A percentile compares a stretch with the other conserved stretches of the same genome.
These are phyloP conservation scores for Dolichopus griseipennis DNA, from an alignment of 2,888 invertebrate genomes.

Conservation along the genomic window DNA sequence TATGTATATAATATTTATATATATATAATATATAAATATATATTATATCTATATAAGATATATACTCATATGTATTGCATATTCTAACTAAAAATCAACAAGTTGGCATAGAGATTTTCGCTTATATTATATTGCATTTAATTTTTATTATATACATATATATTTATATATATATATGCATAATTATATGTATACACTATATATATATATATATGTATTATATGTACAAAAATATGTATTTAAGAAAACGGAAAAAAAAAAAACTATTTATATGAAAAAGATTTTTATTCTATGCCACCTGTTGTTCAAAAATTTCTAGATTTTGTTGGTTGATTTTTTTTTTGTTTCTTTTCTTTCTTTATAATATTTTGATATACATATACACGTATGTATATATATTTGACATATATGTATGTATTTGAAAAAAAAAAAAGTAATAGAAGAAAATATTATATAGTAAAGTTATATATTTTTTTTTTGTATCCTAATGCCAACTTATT, in stretches of 20 bases:
- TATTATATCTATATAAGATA: background rate
- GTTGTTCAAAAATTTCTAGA: constrained; percentile 10
- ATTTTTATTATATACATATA: background rate
- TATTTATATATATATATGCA: background rate
- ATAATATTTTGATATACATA: background rate
- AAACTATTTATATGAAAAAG: background rate
- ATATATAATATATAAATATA: background rate
- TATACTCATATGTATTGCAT: background rate
- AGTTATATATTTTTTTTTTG: background rate
- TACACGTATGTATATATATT: background rate
- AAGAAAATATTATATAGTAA: background rate
- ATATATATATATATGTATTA: background rate
- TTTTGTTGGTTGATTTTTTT: background rate
- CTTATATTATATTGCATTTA: background rate
- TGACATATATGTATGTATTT: background rate
- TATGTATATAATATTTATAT: background rate
- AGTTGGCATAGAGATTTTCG: constrained; percentile 6
- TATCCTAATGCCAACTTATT: constrained; percentile 9
- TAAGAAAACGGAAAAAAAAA: too few species aligned
- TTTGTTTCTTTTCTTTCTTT: background rate
- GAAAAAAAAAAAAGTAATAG: background rate
- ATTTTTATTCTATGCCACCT: constrained; percentile 8
- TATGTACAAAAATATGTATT: background rate
- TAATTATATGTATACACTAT: background rate
- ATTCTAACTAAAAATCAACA: constrained; percentile 7